phyloP scores from a whole-genome alignment of 2,888 invertebrate genomes.

The Lithophane semibrunnea region DNA sequence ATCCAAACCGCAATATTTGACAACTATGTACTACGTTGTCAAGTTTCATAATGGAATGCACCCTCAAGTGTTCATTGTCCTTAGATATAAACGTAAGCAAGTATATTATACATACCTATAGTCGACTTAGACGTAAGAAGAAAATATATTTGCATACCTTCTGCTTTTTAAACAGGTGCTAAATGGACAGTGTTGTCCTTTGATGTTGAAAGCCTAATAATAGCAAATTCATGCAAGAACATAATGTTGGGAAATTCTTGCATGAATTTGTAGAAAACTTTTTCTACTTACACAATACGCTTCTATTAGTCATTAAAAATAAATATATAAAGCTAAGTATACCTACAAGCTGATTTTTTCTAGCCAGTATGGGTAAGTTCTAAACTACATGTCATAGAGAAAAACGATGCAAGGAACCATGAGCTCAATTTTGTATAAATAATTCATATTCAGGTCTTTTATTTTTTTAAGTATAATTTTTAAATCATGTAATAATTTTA shows the following conservation, averaged over 20 bases:
- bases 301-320: constrained; percentile 29
- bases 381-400: background rate
- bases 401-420: background rate
- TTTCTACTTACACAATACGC: constrained; percentile 28
- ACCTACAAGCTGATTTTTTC: background rate
- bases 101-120: constrained; percentile 25
- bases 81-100: constrained; percentile 38
- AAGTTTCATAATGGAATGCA: constrained; percentile 5
- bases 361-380: background rate
- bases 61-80: constrained; percentile 12
- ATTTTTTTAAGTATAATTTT: too few relatives aligned
- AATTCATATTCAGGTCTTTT: too few relatives aligned
- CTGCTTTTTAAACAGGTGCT: constrained; percentile 55
- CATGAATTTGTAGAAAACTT: background rate
- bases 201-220: constrained; percentile 31
- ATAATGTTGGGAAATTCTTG: background rate
- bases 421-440: background rate
- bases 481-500: background rate
- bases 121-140: constrained; percentile 16
- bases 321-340: background rate
- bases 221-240: constrained; percentile 17
- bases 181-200: constrained; percentile 31
- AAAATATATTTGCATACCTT: constrained; percentile 21
- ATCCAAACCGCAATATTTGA: background rate
- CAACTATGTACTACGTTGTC: background rate